These are phyloP conservation scores for Mesorhabditis sp. DNA, from an alignment of 2,888 invertebrate species.

Conservation along the genomic window DNA sequence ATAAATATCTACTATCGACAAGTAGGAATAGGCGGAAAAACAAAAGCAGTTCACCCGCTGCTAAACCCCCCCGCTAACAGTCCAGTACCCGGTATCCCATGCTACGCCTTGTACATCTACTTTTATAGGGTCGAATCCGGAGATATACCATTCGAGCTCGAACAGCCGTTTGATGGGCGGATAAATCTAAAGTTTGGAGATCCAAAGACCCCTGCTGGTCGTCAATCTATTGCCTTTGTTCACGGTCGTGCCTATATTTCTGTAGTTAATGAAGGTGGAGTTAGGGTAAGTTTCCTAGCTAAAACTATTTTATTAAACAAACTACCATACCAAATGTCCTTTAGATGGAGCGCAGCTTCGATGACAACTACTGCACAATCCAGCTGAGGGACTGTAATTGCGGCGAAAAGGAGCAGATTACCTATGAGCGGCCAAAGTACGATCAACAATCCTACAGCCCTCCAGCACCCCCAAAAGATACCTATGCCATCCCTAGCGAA, in stretches of 20 bases:
- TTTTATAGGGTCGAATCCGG: neutral
- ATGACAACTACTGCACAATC: conserved; percentile 4
- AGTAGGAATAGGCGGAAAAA: too few species aligned
- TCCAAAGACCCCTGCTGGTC: neutral
- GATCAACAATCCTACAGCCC: neutral
- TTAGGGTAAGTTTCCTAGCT: neutral
- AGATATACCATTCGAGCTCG: neutral
- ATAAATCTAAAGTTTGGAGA: conserved; percentile 3
- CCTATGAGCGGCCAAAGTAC: neutral
- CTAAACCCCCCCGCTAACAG: too few species aligned
- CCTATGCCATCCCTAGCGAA: neutral
- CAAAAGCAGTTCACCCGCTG: too few species aligned
- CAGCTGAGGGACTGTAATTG: neutral
- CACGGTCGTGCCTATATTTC: neutral
- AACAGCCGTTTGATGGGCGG: neutral
- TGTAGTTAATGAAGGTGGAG: neutral
- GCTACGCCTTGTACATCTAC: too few species aligned
- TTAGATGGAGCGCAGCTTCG: conserved; percentile 5
- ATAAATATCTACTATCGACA: too few species aligned
- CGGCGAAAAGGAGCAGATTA: neutral
- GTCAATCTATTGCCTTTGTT: neutral
- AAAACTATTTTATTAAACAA: too few species aligned
- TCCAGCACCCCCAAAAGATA: neutral
- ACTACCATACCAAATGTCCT: neutral
- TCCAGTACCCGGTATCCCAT: too few species aligned